phyloP scores from a whole-genome alignment of 1,140 invertebrate genomes.

The Calephelis virginiensis region DNA sequence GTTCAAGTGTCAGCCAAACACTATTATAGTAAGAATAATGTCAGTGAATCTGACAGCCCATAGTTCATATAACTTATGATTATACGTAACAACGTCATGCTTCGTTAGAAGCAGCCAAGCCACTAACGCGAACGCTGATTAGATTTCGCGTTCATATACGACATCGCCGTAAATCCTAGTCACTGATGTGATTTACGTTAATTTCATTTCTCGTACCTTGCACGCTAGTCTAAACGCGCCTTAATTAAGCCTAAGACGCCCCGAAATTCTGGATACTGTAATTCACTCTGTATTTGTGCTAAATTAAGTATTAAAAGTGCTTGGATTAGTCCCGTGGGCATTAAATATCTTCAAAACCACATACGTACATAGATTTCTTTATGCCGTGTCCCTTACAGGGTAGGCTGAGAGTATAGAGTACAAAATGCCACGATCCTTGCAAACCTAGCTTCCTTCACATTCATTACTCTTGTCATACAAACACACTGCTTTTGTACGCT shows the following conservation, averaged over 20 bases:
- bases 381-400: too few relatives aligned
- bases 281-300: slow-evolving; percentile 7
- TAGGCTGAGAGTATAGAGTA: too few relatives aligned
- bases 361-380: too few relatives aligned
- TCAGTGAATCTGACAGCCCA: neutral
- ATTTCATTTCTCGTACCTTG: slow-evolving; percentile 56
- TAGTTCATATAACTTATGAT: slow-evolving; percentile 21
- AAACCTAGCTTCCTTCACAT: too few relatives aligned
- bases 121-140: slow-evolving; percentile 60
- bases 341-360: too few relatives aligned
- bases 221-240: slow-evolving; percentile 53
- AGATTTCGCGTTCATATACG: slow-evolving; percentile 54
- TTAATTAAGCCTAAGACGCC: slow-evolving; percentile 55
- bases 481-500: too few relatives aligned
- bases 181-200: slow-evolving; percentile 71
- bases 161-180: slow-evolving; percentile 55
- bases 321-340: too few relatives aligned
- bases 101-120: slow-evolving; percentile 53
- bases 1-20: too few relatives aligned
- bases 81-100: slow-evolving; percentile 34
- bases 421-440: too few relatives aligned
- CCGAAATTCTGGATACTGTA: slow-evolving; percentile 23
- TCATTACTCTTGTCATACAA: too few relatives aligned
- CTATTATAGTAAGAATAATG: neutral
- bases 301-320: too few relatives aligned